Conservation (phyloP, 2,113 vertebrate genomes). For the Plotosus lineatus region DNA sequence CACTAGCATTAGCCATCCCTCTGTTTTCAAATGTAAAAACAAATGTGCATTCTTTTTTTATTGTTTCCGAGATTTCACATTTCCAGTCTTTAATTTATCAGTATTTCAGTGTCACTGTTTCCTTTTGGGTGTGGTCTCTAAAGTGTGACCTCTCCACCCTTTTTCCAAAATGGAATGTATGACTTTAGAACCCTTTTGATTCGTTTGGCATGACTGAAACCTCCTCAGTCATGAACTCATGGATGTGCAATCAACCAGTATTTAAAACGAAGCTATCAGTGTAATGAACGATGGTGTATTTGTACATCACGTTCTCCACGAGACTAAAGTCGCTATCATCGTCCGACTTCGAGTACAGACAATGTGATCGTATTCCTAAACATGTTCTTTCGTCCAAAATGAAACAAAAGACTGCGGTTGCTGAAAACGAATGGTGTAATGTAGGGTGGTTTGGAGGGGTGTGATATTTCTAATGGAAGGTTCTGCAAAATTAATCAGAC, state of each 20-base stretch:
- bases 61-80: not conserved
- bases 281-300: not conserved
- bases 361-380: not conserved
- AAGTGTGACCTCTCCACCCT: not conserved
- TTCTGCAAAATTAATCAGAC: not conserved
- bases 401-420: constrained; percentile 23
- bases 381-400: not conserved
- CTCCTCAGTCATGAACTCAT: not conserved
- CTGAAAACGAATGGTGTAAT: not conserved
- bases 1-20: constrained; percentile 5
- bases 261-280: not conserved
- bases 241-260: constrained; percentile 19
- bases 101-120: not conserved
- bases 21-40: too few relatives aligned
- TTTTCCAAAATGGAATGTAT: not conserved
- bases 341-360: not conserved
- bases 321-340: not conserved
- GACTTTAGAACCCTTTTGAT: not conserved
- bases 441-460: not conserved
- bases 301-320: not conserved
- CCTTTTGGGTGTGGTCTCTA: not conserved
- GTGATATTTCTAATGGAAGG: not conserved
- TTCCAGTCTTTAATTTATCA: not conserved
- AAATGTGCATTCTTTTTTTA: constrained; percentile 15
- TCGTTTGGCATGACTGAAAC: too few relatives aligned